Evolutionary conservation across 23 tunicate species (phyloP).

Genomic region (Trididemnum clinides): DNA sequence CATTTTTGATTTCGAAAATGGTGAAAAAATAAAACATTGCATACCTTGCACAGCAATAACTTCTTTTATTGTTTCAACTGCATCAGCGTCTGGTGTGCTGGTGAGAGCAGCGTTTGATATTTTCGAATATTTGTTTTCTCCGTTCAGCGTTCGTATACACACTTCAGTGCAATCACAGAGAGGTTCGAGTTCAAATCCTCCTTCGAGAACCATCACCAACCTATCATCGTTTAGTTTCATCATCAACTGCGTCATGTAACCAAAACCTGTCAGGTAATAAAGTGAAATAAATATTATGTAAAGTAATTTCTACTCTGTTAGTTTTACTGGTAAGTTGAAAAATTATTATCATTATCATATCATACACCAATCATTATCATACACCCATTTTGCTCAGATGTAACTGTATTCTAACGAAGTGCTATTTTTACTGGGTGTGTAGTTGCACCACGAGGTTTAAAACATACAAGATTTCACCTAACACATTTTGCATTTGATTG

Average conservation of each 20-base stretch:
- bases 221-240: constrained; percentile 59
- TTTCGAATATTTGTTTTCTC: constrained; percentile 10
- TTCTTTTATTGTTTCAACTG: constrained; percentile 31
- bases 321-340: no score
- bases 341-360: no score
- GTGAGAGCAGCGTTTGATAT: constrained; percentile 28
- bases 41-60: constrained; percentile 41
- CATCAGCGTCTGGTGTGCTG: constrained; percentile 28
- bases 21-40: no score
- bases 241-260: constrained; percentile 62
- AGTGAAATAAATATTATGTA: no score
- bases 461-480: no score
- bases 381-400: no score
- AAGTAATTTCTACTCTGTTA: no score
- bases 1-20: neutral
- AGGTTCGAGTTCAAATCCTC: constrained; percentile 79
- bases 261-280: constrained; percentile 57
- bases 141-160: constrained; percentile 62
- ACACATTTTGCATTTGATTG: no score
- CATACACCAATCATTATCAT: no score
- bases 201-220: constrained; percentile 88
- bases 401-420: no score
- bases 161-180: constrained; percentile 81
- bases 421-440: no score
- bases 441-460: no score